Base-by-base conservation (phyloP, 2,888 invertebrate species). In the Yponomeuta cagnagella region DNA sequence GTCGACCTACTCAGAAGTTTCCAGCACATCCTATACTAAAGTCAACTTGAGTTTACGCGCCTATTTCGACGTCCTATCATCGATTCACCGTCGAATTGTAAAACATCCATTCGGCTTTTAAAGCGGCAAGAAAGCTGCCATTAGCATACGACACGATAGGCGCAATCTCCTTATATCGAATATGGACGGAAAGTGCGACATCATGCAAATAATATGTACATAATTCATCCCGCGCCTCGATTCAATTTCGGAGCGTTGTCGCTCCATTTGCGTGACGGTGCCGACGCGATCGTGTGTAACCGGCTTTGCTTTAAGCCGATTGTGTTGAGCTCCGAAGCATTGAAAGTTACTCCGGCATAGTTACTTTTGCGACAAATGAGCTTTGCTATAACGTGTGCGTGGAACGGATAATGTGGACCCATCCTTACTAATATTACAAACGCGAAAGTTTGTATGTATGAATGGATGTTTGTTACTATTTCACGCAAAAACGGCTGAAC, bases 61-160 rank as follows among this genome's bases (percentile, higher is more conserved):
- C 8, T 43, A 43, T 43, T 43, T 43, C 43, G 6, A 43, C 4
- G 37, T 43, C 43, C 43, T 43, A 43, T 43, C 43, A 43, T 3
- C 43, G 43, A 43, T 43, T 43, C 43, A 43, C 43, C 43, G 43
- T 43, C 43, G 43, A 8, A 80, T 23, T 64, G 31, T 64, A 64
- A 64, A 64, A 58, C 52, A 58, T 58, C 52, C 15, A 58, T 58
- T 58, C 1, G 52, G 52, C 52, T 67, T 33, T 67, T 67, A 67
- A 31, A 15, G 48, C 52, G 68, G 23, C 48, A 52, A 58, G 52
- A 68, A 68, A 52, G 4, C 30, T 52, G 30, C 52, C 68, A 52
- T 48, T 68, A 30, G 9, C 48, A 52, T 68, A 31, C 68, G 10
- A 68, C 52, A 58, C 52, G 67, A 67, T 43, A 67, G 67, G 12